Conservation (phyloP, 2,888 invertebrate species). For the Scrobipalpa costella region DNA sequence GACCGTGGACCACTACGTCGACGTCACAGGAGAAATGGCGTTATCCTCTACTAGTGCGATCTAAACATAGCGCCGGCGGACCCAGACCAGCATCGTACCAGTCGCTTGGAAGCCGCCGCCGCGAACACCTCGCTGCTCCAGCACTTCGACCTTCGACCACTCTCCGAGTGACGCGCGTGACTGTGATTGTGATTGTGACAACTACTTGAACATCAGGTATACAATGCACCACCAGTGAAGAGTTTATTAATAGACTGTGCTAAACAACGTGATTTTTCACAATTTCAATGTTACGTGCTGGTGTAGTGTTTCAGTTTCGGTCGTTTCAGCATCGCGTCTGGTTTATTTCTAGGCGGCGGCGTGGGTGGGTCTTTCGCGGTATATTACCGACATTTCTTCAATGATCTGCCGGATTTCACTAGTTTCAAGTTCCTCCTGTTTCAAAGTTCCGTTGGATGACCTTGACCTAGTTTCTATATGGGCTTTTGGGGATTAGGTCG, state of each 20-base stretch:
- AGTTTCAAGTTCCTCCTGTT: slow-evolving; percentile 32
- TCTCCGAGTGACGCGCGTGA: slow-evolving; percentile 78
- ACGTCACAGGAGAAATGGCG: slow-evolving; percentile 63
- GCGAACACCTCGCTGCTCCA: slow-evolving; percentile 74
- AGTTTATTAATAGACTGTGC: slow-evolving; percentile 48
- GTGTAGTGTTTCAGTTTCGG: slow-evolving; percentile 67
- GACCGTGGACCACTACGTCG: slow-evolving; percentile 48
- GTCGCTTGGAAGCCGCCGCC: slow-evolving; percentile 77
- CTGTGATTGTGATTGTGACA: slow-evolving; percentile 70
- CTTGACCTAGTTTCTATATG: slow-evolving; percentile 65
- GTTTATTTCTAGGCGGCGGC: slow-evolving; percentile 69
- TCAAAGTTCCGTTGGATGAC: slow-evolving; percentile 53
- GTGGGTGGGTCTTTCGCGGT: slow-evolving; percentile 59
- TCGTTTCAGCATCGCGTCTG: slow-evolving; percentile 55
- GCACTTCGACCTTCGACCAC: slow-evolving; percentile 75
- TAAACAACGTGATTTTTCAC: slow-evolving; percentile 52
- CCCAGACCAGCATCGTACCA: slow-evolving; percentile 49
- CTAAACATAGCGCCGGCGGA: slow-evolving; percentile 62
- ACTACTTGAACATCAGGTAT: slow-evolving; percentile 52
- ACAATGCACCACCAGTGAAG: slow-evolving; percentile 28
- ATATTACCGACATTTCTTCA: slow-evolving; percentile 49
- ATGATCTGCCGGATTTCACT: slow-evolving; percentile 10
- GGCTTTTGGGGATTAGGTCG: slow-evolving; percentile 32
- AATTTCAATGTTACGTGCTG: slow-evolving; percentile 60
- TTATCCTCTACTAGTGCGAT: slow-evolving; percentile 58